Percentiles rank a stretch among this genome's conserved stretches.
phyloP scores from a whole-genome alignment of 2,797 vertebrate genomes.

The Astyanax mexicanus region DNA sequence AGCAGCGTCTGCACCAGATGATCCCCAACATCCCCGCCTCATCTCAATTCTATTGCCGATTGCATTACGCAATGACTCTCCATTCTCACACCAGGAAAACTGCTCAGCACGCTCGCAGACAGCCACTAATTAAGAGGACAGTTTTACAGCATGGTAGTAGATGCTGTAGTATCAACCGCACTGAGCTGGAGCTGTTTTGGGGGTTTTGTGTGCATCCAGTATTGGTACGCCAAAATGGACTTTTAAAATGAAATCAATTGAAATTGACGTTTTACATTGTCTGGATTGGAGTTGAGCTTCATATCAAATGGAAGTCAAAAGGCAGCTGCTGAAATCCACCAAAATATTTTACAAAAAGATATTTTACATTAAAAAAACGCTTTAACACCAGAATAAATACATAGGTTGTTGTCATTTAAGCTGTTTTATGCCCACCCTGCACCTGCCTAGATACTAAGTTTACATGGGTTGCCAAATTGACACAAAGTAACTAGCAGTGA shows the following conservation, averaged over 20 bases:
- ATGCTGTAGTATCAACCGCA: constrained; percentile 13
- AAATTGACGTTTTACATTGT: background rate
- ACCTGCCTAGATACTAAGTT: too few relatives aligned
- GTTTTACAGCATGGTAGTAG: constrained; percentile 42
- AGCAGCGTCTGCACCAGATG: constrained; percentile 33
- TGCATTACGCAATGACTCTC: constrained; percentile 34
- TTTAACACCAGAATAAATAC: too few relatives aligned
- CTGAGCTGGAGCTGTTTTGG: too few relatives aligned
- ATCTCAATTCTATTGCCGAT: constrained; percentile 36
- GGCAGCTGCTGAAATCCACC: background rate
- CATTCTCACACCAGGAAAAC: constrained; percentile 38
- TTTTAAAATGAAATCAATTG: background rate
- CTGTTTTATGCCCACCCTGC: too few relatives aligned
- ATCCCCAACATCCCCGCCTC: constrained; percentile 35
- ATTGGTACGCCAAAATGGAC: too few relatives aligned
- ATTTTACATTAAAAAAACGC: too few relatives aligned
- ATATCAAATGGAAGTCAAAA: background rate
- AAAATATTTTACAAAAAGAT: too few relatives aligned
- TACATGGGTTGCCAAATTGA: too few relatives aligned
- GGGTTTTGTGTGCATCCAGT: background rate
- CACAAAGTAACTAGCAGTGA: too few relatives aligned
- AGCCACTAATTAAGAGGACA: constrained; percentile 47
- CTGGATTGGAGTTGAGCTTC: background rate
- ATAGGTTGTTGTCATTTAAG: too few relatives aligned
- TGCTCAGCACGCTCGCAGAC: constrained; percentile 32